Evolutionary conservation across 2,113 vertebrate genomes (phyloP), one percentile per base, ranked within the genome.

Genomic region (Struthidea cinerea): DNA sequence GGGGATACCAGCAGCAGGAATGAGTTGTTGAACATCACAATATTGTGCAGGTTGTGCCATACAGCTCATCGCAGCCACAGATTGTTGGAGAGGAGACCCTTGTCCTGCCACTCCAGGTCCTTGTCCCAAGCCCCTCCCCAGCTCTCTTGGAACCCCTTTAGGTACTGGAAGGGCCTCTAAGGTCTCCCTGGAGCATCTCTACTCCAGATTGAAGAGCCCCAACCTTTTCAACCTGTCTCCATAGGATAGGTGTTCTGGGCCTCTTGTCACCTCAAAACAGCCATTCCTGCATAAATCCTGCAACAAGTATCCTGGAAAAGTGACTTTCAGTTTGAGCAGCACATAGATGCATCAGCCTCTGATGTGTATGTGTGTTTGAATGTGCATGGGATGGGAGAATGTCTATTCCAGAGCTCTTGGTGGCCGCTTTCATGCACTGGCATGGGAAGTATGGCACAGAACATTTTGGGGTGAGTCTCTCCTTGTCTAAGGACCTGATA

Each of bases 381-480:
- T 0, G 1, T 32, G 11, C 0, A 0, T 9, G 21, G 35, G 10
- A 7, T 32, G 8, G 16, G 6, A 60, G 6, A 78, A 28, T 1
- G 6, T 42, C 35, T 55, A 0, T 28, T 52, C 49, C 60, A 75
- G 42, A 63, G 44, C 13, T 52, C 7, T 17, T 42, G 8, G 13
- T 50, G 27, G 5, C 35, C 30, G 7, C 15, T 60, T 42, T 27
- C 15, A 9, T 33, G 35, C 30, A 37, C 12, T 37, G 13, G 7
- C 1, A 0, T 17, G 11, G 14, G 32, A 64, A 3, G 0, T 14
- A 4, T 5, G 4, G 21, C 27, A 17, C 0, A 24, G 42, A 59
- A 37, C 1, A 18, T 53, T 55, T 42, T n/a, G 1, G 33, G 24
- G 2, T 28, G 23, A 74, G 22, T 42, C 7, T 37, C 59, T 63